Evolutionary conservation across 2,888 invertebrate genomes (phyloP).

Genomic region (Drosophila kambysellisi): DNA sequence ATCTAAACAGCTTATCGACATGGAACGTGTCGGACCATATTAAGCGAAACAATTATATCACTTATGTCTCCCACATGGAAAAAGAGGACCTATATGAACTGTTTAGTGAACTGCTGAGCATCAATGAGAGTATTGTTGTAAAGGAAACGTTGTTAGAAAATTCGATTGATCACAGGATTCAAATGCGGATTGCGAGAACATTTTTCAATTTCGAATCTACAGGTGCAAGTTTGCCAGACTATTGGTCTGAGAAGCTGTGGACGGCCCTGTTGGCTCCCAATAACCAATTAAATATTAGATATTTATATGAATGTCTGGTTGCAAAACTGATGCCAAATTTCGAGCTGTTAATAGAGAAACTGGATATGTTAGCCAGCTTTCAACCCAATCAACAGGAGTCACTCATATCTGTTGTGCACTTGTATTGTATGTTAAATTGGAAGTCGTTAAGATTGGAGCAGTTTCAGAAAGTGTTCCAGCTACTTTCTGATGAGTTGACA

Average conservation of each 20-base stretch:
- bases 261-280: neutral
- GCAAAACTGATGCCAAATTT: conserved; percentile 4
- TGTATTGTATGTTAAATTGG: conserved; percentile 11
- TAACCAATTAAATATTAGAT: conserved; percentile 7
- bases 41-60: neutral
- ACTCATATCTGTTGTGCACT: conserved; percentile 9
- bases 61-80: neutral
- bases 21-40: neutral
- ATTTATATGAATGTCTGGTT: conserved; percentile 15
- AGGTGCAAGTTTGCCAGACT: neutral
- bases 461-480: neutral
- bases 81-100: neutral
- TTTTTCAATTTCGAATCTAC: neutral
- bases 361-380: conserved; percentile 1
- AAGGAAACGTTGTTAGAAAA: conserved; percentile 1
- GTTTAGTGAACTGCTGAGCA: neutral
- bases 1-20: neutral
- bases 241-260: conserved; percentile 6
- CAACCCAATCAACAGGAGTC: conserved; percentile 4
- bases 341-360: conserved; percentile 2
- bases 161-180: conserved; percentile 12
- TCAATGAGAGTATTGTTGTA: neutral
- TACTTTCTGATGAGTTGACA: neutral
- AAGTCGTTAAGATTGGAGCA: conserved; percentile 6
- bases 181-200: conserved; percentile 8